Percentiles rank a stretch among this genome's conserved stretches.
phyloP scores from a whole-genome alignment of 2,113 vertebrate species.

The Anhinga rufa region DNA sequence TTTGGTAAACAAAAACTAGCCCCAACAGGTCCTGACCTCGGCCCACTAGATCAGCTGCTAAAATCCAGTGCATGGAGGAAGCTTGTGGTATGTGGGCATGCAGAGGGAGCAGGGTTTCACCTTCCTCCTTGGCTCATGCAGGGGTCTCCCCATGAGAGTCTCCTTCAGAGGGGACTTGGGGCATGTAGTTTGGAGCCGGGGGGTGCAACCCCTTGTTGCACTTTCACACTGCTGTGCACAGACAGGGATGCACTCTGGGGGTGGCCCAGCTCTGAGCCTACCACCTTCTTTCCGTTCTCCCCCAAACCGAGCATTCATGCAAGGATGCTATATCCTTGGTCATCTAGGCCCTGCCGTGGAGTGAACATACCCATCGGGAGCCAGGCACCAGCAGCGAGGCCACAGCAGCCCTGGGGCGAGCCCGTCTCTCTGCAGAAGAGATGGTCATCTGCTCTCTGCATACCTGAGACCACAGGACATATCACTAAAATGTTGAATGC shows the following conservation, averaged over 20 bases:
- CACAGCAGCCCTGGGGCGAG: not conserved
- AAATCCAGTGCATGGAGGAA: not conserved
- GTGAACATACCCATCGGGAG: accelerated
- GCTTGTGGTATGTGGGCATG: not conserved
- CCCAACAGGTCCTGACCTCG: not conserved
- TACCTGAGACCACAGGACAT: not conserved
- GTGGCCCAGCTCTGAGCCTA: not conserved
- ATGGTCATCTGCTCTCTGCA: accelerated
- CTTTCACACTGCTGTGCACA: not conserved
- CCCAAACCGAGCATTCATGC: not conserved
- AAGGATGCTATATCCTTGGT: not conserved
- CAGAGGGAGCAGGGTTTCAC: not conserved
- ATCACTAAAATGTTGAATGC: not conserved
- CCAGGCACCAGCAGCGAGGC: accelerated
- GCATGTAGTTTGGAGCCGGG: not conserved
- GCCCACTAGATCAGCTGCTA: not conserved
- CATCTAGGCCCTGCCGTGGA: not conserved
- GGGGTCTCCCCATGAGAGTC: not conserved
- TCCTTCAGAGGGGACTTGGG: accelerated
- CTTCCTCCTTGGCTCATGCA: not conserved
- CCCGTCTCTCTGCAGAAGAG: not conserved
- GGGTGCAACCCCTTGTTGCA: not conserved
- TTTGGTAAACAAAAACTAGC: not conserved
- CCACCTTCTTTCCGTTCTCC: not conserved
- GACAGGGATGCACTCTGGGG: not conserved